Evolutionary conservation across 53 echinoderm and acorn worm genomes (phyloP), one percentile per base, ranked within the genome.

Genomic region (Actinopyga echinites): DNA sequence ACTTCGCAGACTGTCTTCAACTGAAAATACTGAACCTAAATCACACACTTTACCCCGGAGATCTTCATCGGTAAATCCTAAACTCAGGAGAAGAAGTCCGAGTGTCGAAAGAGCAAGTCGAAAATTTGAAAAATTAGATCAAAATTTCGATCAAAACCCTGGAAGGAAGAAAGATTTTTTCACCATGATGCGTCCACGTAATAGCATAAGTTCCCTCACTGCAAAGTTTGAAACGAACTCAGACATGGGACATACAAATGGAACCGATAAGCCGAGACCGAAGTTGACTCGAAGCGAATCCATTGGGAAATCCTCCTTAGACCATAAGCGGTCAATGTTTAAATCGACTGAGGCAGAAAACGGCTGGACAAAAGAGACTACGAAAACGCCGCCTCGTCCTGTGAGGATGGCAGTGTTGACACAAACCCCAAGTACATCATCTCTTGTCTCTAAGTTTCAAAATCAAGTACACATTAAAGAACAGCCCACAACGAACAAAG

Each of bases 151-250:
- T 26, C 45, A 26, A 22, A 30, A 30, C 11, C 19, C 40, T 30
- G 24, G 63, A 15, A 19, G 61, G 20, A 62, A 40, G 62, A 62
- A 37, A 37, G 81, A 80, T 13, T 61, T 36, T 23, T 61, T 35
- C 79, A 86, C 85, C 49, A 95, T 95, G 95, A 87, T 88, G 57
- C 90, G 95, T 35, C 78, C 91, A 34, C 78, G 85, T 43, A 82
- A 87, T 56, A 93, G 91, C 17, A 96, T 96, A 45, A 91, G 93
- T 15, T 85, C 93, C 21, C 81, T 96, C 26, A 84, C 93, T 7
- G 96, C 96, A 54, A 89, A 84, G 82, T 96, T 96, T 66, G 96
- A 96, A 78, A 87, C 83, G 59, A 69, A 67, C 30, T 65, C 66
- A 9, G 58, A 89, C 45, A 62, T 61, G 25, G 8, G 40, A 7